phyloP scores from a whole-genome alignment of 2,113 vertebrate species.

The Prionailurus viverrinus region DNA sequence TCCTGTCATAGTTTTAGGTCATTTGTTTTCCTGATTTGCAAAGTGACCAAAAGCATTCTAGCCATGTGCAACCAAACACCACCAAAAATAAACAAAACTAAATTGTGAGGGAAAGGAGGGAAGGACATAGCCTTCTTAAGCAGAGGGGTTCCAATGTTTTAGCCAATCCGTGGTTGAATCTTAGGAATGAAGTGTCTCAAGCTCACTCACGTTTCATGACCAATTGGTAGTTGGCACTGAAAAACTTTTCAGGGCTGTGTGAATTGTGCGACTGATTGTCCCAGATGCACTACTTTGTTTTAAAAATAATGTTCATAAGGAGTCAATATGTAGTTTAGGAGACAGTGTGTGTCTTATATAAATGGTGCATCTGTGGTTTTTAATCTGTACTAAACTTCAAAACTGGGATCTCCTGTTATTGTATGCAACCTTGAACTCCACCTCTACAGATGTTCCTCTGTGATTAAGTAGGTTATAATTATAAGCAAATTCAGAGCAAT shows the following conservation, averaged over 20 bases:
- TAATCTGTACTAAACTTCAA: constrained; percentile 99
- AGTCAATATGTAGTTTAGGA: constrained; percentile 99
- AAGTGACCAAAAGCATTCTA: constrained; percentile 84
- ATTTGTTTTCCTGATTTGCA: constrained; percentile 88
- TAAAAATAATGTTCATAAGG: constrained; percentile 99
- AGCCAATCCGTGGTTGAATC: constrained; percentile 88
- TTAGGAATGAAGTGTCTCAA: constrained; percentile 87
- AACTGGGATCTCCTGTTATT: constrained; percentile 99
- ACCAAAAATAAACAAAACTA: constrained; percentile 73
- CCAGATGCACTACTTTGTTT: constrained; percentile 99
- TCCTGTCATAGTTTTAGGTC: constrained; percentile 89
- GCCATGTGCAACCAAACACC: constrained; percentile 78
- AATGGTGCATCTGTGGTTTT: constrained; percentile 99
- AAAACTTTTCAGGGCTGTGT: constrained; percentile 94
- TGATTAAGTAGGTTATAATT: constrained; percentile 98
- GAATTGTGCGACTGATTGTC: constrained; percentile 95
- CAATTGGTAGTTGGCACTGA: constrained; percentile 88
- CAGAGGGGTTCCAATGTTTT: constrained; percentile 86
- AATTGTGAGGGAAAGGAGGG: constrained; percentile 71
- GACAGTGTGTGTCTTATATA: constrained; percentile 99
- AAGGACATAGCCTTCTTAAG: constrained; percentile 81
- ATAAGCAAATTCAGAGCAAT: constrained; percentile 92
- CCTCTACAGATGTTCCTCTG: constrained; percentile 93
- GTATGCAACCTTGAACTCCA: constrained; percentile 96
- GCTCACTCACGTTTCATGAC: constrained; percentile 87